Percentiles rank a stretch among this genome's conserved stretches.
phyloP scores from a whole-genome alignment of 2,888 invertebrate genomes.

The Cephus pulcher region DNA sequence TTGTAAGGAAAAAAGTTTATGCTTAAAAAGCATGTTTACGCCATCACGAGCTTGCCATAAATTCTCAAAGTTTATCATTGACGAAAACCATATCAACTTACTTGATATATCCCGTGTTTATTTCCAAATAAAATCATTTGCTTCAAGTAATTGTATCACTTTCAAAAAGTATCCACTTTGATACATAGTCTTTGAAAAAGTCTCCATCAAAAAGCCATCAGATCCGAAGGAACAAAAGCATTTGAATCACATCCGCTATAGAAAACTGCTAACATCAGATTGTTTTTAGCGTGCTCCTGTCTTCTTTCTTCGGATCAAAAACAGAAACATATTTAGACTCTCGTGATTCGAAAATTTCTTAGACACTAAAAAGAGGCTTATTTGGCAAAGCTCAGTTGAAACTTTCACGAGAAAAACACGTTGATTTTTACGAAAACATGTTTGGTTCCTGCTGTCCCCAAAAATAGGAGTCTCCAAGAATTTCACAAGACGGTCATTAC shows the following conservation, averaged over 20 bases:
- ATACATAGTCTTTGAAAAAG: not conserved
- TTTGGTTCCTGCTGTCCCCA: not conserved
- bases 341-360: not conserved
- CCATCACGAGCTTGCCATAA: not conserved
- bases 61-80: not conserved
- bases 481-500: not conserved
- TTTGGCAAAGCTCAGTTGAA: not conserved
- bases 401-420: not conserved
- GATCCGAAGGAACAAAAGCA: not conserved
- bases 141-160: not conserved
- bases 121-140: not conserved
- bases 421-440: not conserved
- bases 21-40: not conserved
- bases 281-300: not conserved
- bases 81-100: not conserved
- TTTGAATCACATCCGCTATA: not conserved
- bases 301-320: not conserved
- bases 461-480: not conserved
- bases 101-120: not conserved
- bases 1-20: not conserved
- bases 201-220: not conserved
- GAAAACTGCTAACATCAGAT: not conserved
- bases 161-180: not conserved
- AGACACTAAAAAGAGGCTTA: not conserved
- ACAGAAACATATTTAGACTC: not conserved